Evolutionary conservation across 2,797 vertebrate species (phyloP), one percentile per base, ranked within the genome.

Genomic region (Enteromius viviparus): DNA sequence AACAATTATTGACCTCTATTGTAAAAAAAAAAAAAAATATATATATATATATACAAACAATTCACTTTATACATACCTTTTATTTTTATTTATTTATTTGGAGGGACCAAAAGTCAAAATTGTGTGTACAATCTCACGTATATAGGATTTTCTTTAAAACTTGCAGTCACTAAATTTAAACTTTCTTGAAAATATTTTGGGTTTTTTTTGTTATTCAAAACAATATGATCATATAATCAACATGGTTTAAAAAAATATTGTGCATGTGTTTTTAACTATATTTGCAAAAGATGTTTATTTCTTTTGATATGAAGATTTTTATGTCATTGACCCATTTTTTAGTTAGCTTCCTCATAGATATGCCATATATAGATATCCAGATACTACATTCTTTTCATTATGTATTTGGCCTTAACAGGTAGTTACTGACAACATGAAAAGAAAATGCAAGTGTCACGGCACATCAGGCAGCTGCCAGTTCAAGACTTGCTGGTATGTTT

Each of bases 401-500:
- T 86, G 55, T 66, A 83, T 91, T 70, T 62, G 12, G 15, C 86
- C 69, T 71, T 17, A 84, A 86, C 93, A 98, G 97, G 92, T 96
- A 88, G 96, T 98, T 85, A 96, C 93, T 10, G 96, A 97, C 90
- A 97, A 97, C 93, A 95, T 97, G 93, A 97, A 95, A 89, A 96
- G 95, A 88, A 97, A 96, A 89, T 98, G 97, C 89, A 98, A 97
- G 89, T 98, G 97, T 86, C 97, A 98, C 0, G 97, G 97, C 76
- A 96, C 96, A 0, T 98, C 97, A 1, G 97, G 97, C 86, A 98
- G 97, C 92, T 98, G 97, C 88, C 97, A 98, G 91, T 97, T 98
- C 87, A 97, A 97, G 91, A 98, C 97, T 17, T 98, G 97, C 91
- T 98, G 97, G 97, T 94, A 96, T 29, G 95, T 97, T 26, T 96